phyloP scores from a whole-genome alignment of 64 coral and sea anemone genomes.

The Pachyseris speciosa region DNA sequence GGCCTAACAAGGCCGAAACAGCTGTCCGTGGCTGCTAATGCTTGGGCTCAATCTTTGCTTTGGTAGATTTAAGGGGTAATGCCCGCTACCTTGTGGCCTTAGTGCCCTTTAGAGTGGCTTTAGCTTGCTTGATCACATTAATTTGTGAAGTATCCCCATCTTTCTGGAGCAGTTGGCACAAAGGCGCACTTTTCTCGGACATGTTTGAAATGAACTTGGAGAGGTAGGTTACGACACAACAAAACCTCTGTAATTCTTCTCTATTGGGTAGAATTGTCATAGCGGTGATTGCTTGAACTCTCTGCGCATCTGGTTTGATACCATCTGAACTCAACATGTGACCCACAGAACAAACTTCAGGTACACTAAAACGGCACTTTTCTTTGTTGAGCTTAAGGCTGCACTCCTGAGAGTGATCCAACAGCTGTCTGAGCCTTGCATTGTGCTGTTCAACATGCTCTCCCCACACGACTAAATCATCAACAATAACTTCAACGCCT shows the following conservation, averaged over 20 bases:
- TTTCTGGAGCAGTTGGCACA: not conserved
- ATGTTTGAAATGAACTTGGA: slow-evolving; percentile 42
- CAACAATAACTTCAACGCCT: too few relatives aligned
- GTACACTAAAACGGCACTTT: not conserved
- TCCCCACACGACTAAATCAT: too few relatives aligned
- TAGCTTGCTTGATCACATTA: too few relatives aligned
- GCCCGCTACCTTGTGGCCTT: too few relatives aligned
- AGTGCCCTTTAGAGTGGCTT: too few relatives aligned
- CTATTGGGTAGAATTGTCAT: slow-evolving; percentile 7
- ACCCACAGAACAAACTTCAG: slow-evolving; percentile 13
- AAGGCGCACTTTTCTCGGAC: not conserved
- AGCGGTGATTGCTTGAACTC: slow-evolving; percentile 19
- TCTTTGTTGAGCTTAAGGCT: not conserved
- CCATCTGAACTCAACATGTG: slow-evolving; percentile 9
- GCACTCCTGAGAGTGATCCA: not conserved
- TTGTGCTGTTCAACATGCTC: too few relatives aligned
- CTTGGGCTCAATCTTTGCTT: too few relatives aligned
- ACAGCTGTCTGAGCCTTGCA: too few relatives aligned
- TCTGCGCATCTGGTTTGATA: slow-evolving; percentile 19
- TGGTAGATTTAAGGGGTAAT: too few relatives aligned
- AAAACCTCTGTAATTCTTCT: slow-evolving; percentile 10
- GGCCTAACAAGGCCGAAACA: too few relatives aligned
- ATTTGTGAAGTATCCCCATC: too few relatives aligned
- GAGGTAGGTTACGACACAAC: slow-evolving; percentile 20
- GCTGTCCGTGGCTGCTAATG: too few relatives aligned